These are phyloP conservation scores for Raillietiella orientalis DNA, from an alignment of 2,888 invertebrate species.

Conservation along the genomic window DNA sequence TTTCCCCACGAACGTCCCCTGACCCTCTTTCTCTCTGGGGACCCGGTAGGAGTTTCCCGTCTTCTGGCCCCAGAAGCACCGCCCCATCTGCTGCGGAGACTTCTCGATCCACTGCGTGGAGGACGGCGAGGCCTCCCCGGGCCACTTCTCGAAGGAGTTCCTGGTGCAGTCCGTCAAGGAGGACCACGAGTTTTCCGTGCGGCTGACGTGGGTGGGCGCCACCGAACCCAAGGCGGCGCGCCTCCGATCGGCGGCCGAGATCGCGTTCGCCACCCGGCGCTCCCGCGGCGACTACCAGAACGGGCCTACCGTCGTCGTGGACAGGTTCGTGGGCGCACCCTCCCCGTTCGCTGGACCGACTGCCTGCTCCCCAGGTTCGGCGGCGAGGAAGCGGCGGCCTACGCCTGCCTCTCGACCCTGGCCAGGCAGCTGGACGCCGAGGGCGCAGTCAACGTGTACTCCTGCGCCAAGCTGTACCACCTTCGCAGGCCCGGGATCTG, in stretches of 20 bases:
- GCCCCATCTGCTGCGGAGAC: too few species aligned
- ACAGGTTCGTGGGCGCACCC: too few species aligned
- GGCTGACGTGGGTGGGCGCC: too few species aligned
- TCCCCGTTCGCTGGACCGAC: too few species aligned
- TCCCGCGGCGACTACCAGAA: conserved; percentile 72
- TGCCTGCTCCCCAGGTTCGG: conserved; percentile 50
- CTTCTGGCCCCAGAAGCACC: conserved; percentile 63
- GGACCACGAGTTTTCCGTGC: conserved; percentile 68
- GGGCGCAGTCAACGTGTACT: conserved; percentile 48
- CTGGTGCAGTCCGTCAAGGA: conserved; percentile 81
- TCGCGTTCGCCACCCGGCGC: too few species aligned
- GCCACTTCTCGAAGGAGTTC: conserved; percentile 30
- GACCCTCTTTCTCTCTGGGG: conserved; percentile 9
- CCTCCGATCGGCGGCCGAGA: too few species aligned
- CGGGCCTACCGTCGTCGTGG: conserved; percentile 70
- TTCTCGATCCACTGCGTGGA: too few species aligned
- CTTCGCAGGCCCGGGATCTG: conserved; percentile 52
- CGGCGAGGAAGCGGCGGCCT: conserved; percentile 60
- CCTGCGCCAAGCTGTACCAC: conserved; percentile 59
- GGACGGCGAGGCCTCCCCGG: conserved; percentile 39
- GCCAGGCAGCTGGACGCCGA: conserved; percentile 44
- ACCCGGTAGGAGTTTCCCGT: conserved; percentile 45
- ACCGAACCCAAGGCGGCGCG: too few species aligned
- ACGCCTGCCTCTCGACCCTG: conserved; percentile 44
- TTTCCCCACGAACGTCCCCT: conserved; percentile 4